A percentile compares a stretch with the other conserved stretches of the same genome.
Evolutionary conservation across 30 jellyfish, hydroid and myxozoan genomes (phyloP).

Genomic region (Aurelia sp.): DNA sequence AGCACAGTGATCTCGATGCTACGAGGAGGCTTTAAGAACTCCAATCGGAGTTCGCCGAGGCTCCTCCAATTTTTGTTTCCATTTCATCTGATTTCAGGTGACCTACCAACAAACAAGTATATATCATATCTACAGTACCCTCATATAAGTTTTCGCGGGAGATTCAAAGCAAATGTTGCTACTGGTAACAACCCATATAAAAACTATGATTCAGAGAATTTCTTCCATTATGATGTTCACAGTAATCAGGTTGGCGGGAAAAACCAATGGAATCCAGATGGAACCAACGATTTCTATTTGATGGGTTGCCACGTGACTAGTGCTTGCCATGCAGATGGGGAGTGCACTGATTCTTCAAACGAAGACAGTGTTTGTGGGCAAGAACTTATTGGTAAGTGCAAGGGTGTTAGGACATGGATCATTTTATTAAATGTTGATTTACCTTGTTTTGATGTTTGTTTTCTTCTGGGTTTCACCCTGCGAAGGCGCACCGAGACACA

Average conservation of each 20-base stretch:
- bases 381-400: slow-evolving; percentile 18
- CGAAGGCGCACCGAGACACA: too few species aligned
- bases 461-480: too few species aligned
- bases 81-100: slow-evolving; percentile 3
- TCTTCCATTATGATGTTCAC: slow-evolving; percentile 22
- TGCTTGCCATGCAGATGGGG: slow-evolving; percentile 55
- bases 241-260: slow-evolving; percentile 24
- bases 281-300: slow-evolving; percentile 45
- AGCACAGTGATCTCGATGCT: too few species aligned
- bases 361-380: slow-evolving; percentile 44
- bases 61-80: too few species aligned
- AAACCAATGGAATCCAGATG: slow-evolving; percentile 59
- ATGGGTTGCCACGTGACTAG: slow-evolving; percentile 38
- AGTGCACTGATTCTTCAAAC: slow-evolving; percentile 24
- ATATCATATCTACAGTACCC: slow-evolving; percentile 48
- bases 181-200: slow-evolving; percentile 28
- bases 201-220: slow-evolving; percentile 33
- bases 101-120: slow-evolving; percentile 6
- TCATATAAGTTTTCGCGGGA: slow-evolving; percentile 54
- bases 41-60: too few species aligned
- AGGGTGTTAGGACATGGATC: too few species aligned
- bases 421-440: too few species aligned
- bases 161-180: slow-evolving; percentile 51
- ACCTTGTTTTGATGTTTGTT: too few species aligned
- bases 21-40: too few species aligned